A percentile compares a stretch with the other conserved stretches of the same genome.
phyloP scores from a whole-genome alignment of 1,140 invertebrate genomes.

The Bombus consobrinus region DNA sequence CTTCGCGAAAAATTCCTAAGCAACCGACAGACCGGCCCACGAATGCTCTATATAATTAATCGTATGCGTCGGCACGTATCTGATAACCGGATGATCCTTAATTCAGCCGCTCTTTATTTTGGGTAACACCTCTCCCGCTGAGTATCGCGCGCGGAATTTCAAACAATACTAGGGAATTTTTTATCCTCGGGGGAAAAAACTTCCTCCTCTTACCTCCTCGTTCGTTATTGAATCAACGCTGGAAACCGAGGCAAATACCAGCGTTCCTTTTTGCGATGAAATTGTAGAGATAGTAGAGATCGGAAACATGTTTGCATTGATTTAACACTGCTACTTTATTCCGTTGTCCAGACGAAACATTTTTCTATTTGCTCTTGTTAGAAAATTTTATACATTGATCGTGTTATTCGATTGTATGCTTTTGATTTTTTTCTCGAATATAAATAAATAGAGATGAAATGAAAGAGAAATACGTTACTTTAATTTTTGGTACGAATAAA shows the following conservation, averaged over 20 bases:
- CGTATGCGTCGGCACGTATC: constrained; percentile 51
- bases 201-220: background rate
- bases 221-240: constrained; percentile 1
- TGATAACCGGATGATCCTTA: constrained; percentile 38
- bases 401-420: background rate
- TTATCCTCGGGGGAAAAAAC: background rate
- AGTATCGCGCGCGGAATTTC: background rate
- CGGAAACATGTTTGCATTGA: background rate
- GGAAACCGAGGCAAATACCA: background rate
- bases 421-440: background rate
- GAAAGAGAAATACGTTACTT: background rate
- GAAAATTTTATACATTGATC: background rate
- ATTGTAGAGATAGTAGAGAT: background rate
- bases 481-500: background rate
- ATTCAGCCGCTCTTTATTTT: constrained; percentile 36
- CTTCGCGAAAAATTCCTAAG: constrained; percentile 50
- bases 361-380: background rate
- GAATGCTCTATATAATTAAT: constrained; percentile 75
- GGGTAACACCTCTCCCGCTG: background rate
- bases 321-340: background rate
- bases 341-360: background rate
- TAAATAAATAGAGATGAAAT: background rate
- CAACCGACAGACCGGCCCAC: constrained; percentile 21
- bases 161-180: background rate
- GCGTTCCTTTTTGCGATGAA: background rate